Conservation (phyloP, 2,888 invertebrate genomes). For the Drosophila paramelanica region DNA sequence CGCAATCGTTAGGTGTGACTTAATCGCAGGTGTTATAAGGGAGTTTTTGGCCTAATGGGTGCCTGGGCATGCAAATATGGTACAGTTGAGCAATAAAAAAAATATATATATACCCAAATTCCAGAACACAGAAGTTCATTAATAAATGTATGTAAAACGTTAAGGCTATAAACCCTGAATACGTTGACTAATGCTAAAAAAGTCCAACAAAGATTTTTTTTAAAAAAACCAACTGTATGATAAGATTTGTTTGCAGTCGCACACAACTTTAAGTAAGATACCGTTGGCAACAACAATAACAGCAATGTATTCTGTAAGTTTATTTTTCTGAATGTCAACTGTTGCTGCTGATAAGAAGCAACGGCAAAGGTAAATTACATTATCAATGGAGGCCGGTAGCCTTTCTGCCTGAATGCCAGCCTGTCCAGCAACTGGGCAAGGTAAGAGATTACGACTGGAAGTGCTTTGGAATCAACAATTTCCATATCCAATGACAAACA, state of each 20-base stretch:
- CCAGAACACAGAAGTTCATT: constrained; percentile 21
- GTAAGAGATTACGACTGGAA: constrained; percentile 21
- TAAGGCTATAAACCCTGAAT: constrained; percentile 6
- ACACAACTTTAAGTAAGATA: constrained; percentile 6
- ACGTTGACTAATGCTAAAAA: constrained; percentile 30
- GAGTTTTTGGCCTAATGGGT: constrained; percentile 24
- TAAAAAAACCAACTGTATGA: constrained; percentile 37
- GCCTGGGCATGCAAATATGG: constrained; percentile 1
- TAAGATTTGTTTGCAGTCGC: constrained; percentile 56
- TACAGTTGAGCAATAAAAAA: constrained; percentile 7
- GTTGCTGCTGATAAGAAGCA: constrained; percentile 60
- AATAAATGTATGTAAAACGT: constrained; percentile 13
- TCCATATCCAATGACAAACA: constrained; percentile 15
- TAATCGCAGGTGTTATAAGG: constrained; percentile 19
- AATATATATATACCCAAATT: constrained; percentile 24
- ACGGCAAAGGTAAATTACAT: constrained; percentile 40
- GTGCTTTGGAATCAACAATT: constrained; percentile 1
- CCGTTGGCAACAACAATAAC: constrained; percentile 20
- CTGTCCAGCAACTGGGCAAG: constrained; percentile 28
- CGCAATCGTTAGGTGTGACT: constrained; percentile 21
- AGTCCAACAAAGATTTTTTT: not conserved
- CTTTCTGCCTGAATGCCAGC: constrained; percentile 1
- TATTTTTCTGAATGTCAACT: constrained; percentile 72
- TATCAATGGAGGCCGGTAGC: constrained; percentile 41
- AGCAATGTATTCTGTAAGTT: constrained; percentile 60